Evolutionary conservation across 2,888 invertebrate genomes (phyloP), one percentile per base, ranked within the genome.

Genomic region (Caenorhabditis wallacei): DNA sequence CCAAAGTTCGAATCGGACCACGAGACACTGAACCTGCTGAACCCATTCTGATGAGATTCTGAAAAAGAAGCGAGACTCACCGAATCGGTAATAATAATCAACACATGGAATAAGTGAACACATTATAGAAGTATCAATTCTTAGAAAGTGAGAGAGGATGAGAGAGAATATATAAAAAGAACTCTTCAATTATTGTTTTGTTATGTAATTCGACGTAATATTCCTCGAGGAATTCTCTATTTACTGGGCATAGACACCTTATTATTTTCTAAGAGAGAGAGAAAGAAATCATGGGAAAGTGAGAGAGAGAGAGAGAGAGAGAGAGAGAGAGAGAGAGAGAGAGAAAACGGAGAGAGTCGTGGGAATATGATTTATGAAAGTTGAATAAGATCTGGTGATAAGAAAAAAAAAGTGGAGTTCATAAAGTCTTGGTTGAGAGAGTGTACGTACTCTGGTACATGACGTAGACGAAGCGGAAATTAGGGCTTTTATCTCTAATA

Each of bases 331-430:
- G 40, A 40, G 40, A 13, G n/a, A 13, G 2, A 2, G 20, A 40
- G 46, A 26, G 2, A 20, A 8, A 24, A n/a, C n/a, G n/a, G n/a
- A n/a, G n/a, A n/a, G n/a, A 13, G 43, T 26, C 35, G 48, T 64
- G 64, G 64, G 64, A 64, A 64, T 35, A 1, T 51, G 64, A 64
- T 64, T 64, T 64, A 46, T 64, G 64, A 64, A 64, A 51, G 18
- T 48, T 64, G 20, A 64, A 35, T 53, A 13, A 10, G 40, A 53
- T 53, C 24, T 22, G 53, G 24, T 13, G 24, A 24, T 24, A 53
- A 53, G 24, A 11, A 24, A 10, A 40, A 40, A 16, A 51, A 18
- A 18, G 40, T 40, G 16, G 16, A 48, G 46, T 43, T 13, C 43
- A 43, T 43, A 43, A 16, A 43, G 43, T 43, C 35, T 11, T 43